These are phyloP conservation scores for Pteropus rufus DNA, from an alignment of 2,797 vertebrate species.

Conservation along the genomic window DNA sequence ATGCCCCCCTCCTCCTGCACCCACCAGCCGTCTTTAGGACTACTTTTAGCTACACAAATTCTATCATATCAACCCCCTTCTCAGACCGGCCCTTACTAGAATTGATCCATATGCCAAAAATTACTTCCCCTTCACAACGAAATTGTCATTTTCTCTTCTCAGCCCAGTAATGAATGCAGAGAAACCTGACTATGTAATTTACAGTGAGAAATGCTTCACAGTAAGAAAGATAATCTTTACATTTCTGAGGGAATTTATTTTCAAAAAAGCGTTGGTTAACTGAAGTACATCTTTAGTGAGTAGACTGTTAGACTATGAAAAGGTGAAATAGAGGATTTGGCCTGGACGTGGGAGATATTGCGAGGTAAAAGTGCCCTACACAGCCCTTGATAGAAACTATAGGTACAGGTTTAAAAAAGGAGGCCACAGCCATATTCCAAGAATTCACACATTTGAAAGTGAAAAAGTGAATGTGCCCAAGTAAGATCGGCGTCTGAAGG, in stretches of 20 bases:
- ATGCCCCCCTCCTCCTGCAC: not conserved
- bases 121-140: conserved; percentile 33
- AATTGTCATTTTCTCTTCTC: conserved; percentile 55
- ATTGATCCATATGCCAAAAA: conserved; percentile 48
- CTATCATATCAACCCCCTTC: not conserved
- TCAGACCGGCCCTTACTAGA: not conserved
- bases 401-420: not conserved
- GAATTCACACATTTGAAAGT: conserved; percentile 23
- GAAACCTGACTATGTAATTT: conserved; percentile 45
- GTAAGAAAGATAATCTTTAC: conserved; percentile 51
- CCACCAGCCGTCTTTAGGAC: not conserved
- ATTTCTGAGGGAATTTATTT: conserved; percentile 56
- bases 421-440: not conserved
- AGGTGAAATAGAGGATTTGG: conserved; percentile 53
- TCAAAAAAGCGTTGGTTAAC: conserved; percentile 32
- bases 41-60: not conserved
- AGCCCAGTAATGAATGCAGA: conserved; percentile 28
- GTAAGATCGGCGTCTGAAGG: not conserved
- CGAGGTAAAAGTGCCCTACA: not conserved
- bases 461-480: conserved; percentile 33
- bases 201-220: not conserved
- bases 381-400: not conserved
- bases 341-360: conserved; percentile 48
- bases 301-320: conserved; percentile 4
- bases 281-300: conserved; percentile 33